Conservation (phyloP, 2,113 vertebrate species). For the Orycteropus afer region DNA sequence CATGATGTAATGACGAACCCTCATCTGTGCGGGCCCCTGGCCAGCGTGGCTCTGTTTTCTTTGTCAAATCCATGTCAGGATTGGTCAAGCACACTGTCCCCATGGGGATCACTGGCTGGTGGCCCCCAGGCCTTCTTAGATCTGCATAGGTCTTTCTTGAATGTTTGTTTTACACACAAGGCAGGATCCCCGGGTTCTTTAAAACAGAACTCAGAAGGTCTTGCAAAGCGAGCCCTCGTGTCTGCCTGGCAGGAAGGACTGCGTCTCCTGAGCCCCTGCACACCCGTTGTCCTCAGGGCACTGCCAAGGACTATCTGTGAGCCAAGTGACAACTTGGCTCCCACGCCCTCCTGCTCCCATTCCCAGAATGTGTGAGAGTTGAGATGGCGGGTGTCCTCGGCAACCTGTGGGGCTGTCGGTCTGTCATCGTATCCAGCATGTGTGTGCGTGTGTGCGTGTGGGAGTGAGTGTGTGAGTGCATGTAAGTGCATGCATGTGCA, state of each 20-base stretch:
- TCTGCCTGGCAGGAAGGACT: not conserved
- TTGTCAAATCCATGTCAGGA: too few species aligned
- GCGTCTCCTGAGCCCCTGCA: too few species aligned
- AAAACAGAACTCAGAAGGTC: not conserved
- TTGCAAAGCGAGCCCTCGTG: not conserved
- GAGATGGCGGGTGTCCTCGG: accelerated
- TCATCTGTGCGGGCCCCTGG: accelerated
- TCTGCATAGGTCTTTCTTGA: not conserved
- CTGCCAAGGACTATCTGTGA: too few species aligned
- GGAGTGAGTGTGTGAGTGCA: too few species aligned
- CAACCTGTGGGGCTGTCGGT: accelerated
- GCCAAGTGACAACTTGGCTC: too few species aligned
- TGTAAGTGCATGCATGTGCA: too few species aligned
- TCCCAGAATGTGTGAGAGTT: accelerated
- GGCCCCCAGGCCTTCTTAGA: not conserved
- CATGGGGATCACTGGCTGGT: not conserved
- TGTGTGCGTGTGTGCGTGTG: too few species aligned
- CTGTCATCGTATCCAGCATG: not conserved
- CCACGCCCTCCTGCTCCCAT: accelerated
- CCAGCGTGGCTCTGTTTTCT: not conserved
- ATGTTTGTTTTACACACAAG: not conserved
- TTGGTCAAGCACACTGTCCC: too few species aligned
- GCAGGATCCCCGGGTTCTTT: not conserved
- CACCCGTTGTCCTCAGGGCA: accelerated
- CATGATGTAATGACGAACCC: accelerated